phyloP scores from a whole-genome alignment of 1,140 invertebrate species.

The Ceratitis capitata region DNA sequence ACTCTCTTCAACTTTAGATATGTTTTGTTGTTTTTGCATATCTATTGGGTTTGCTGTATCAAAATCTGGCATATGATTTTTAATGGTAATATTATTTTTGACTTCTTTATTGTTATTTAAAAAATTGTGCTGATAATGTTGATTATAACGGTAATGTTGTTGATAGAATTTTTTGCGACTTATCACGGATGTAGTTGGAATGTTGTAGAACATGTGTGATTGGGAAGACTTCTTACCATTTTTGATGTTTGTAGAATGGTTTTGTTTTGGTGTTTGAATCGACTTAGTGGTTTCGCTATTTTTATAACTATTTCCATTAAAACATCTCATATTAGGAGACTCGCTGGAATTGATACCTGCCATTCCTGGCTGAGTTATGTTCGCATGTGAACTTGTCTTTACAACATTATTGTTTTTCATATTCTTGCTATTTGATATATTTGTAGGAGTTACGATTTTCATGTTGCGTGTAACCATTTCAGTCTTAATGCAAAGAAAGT shows the following conservation, averaged over 20 bases:
- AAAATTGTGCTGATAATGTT: slow-evolving; percentile 36
- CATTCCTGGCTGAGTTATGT: neutral
- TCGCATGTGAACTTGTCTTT: slow-evolving; percentile 42
- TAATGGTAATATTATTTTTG: neutral
- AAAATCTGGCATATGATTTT: neutral
- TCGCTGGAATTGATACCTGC: neutral
- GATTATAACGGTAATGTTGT: slow-evolving; percentile 33
- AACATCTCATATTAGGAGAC: neutral
- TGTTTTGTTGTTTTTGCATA: neutral
- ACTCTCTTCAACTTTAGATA: neutral
- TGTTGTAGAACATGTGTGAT: slow-evolving; percentile 38
- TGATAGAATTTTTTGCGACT: slow-evolving; percentile 42
- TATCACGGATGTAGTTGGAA: neutral
- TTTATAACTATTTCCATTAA: slow-evolving; percentile 39
- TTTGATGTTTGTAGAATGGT: slow-evolving; percentile 46
- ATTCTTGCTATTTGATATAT: slow-evolving; percentile 22
- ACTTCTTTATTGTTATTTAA: neutral
- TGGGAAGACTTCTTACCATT: slow-evolving; percentile 44
- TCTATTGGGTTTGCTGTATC: neutral
- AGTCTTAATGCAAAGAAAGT: neutral
- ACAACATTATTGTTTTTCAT: slow-evolving; percentile 39
- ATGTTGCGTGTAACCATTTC: slow-evolving; percentile 42
- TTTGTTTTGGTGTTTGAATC: slow-evolving; percentile 40
- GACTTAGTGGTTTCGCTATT: slow-evolving; percentile 46
- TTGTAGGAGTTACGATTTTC: slow-evolving; percentile 44